Base-by-base conservation (phyloP, 1,140 invertebrate genomes). In the Leptinotarsa undecemlineata region DNA sequence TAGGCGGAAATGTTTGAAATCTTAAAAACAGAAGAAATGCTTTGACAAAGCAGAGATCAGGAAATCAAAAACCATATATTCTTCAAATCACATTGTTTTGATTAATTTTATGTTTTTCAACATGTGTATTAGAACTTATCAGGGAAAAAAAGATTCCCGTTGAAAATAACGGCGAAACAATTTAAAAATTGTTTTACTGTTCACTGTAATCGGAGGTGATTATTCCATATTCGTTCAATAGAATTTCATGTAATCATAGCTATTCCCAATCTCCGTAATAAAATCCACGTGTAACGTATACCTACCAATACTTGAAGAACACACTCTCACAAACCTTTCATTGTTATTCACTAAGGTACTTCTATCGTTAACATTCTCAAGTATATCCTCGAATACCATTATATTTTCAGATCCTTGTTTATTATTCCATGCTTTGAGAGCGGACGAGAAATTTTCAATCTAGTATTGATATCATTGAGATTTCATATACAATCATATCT, bases 401-500 rank as follows among this genome's bases (percentile, higher is more conserved):
- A 5, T 57, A 15, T 15, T 57, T 4, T 57, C 51, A 57, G 3
- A 57, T 57, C 15, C 51, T 15, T 57, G 51, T 57, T 57, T 57
- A 19, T 57, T 57, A 57, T 57, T 57, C 51, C 3, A 15, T 17
- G 14, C 51, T 57, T 57, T 0, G 1, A 15, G 51, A 57, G 51
- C n/a, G 17, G 21, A 66, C 21, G 17, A 66, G 15, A 66, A 66
- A 23, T 66, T 66, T 33, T 21, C 21, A 66, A 33, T 66, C 20
- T 20, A 33, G 26, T 66, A 66, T 66, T 21, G 21, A 66, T 66
- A 66, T 66, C 63, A 66, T 20, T 21, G 3, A 19, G 63, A 66
- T 33, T 19, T 61, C 20, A n/a, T 6, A 23, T 26, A 33, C 66
- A 68, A 68, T 68, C 66, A 23, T 42, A 68, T 68, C 42, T 68